These are phyloP conservation scores for Rhinoderma darwinii DNA, from an alignment of 2,113 vertebrate genomes.

Conservation along the genomic window DNA sequence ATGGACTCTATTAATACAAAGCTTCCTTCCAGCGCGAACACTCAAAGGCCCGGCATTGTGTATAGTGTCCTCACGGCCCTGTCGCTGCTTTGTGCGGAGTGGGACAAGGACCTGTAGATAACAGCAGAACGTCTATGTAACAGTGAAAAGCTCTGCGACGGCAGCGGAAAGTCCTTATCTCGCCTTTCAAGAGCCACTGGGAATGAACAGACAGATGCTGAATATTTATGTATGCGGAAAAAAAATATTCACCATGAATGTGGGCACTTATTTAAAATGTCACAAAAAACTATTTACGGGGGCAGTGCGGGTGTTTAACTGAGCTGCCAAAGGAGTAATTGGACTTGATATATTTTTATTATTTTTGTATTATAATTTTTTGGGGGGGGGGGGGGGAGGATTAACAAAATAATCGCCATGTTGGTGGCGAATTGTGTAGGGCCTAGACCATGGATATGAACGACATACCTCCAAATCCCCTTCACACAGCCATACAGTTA, in stretches of 20 bases:
- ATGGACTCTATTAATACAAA: neutral
- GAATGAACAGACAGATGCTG: conserved; percentile 34
- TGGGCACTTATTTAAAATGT: neutral
- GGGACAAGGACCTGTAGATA: neutral
- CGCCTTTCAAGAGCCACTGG: neutral
- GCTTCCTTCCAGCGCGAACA: neutral
- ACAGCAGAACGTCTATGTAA: neutral
- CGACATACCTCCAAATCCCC: no score
- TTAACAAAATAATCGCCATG: no score
- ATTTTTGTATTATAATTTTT: no score
- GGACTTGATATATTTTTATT: no score
- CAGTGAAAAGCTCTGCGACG: neutral
- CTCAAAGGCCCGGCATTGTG: neutral
- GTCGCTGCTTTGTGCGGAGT: neutral
- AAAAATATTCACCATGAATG: neutral
- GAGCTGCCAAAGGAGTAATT: neutral
- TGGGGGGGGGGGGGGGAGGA: no score
- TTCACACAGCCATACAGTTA: no score
- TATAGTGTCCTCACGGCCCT: neutral
- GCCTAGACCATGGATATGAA: no score
- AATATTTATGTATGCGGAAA: conserved; percentile 2
- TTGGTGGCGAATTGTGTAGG: no score
- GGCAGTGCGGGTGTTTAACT: neutral
- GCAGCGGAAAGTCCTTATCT: neutral
- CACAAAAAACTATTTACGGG: neutral